Evolutionary conservation across 2,797 vertebrate genomes (phyloP), one percentile per base, ranked within the genome.

Genomic region (Naso thynnoides): DNA sequence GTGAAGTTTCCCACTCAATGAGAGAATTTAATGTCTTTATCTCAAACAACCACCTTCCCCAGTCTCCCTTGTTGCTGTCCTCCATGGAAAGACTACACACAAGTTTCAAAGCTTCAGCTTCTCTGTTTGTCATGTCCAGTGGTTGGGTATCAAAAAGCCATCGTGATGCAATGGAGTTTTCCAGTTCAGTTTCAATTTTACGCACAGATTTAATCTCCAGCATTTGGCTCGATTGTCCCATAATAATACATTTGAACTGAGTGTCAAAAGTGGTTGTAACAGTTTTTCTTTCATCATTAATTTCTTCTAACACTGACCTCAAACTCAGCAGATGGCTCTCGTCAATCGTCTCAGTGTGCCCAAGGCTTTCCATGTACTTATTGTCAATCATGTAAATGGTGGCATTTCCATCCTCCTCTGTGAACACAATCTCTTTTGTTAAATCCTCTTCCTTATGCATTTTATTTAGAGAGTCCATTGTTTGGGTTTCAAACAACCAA

Each of bases 361-460:
- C 93, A 19, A 95, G 83, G 65, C 92, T 92, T 86, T 96, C 94
- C 78, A 95, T 88, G 76, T 94, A 94, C 66, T 95, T 94, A 69
- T 93, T 96, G 91, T 98, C 95, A 87, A 98, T 96, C 93, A 96
- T 93, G 69, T 95, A 94, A 83, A 92, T 96, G 41, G 96, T 95
- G 41, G 95, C 95, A 84, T 94, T 96, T 44, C 95, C 94, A 89
- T 95, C 93, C 61, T 96, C 94, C 73, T 92, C 90, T 45, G 88
- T 87, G 41, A 76, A 72, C 15, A 88, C 86, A 70, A 91, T 72
- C 62, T 84, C 88, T 84, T 92, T 92, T 33, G 91, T 94, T 79
- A 95, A 85, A 57, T 95, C 94, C 61, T 95, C 89, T 29, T 93
- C 84, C 0, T 89, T 78, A 41, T 95, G 90, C 65, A 95, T 94